These are phyloP conservation scores for Campoletis raptor DNA, from an alignment of 2,888 invertebrate species.

Conservation along the genomic window DNA sequence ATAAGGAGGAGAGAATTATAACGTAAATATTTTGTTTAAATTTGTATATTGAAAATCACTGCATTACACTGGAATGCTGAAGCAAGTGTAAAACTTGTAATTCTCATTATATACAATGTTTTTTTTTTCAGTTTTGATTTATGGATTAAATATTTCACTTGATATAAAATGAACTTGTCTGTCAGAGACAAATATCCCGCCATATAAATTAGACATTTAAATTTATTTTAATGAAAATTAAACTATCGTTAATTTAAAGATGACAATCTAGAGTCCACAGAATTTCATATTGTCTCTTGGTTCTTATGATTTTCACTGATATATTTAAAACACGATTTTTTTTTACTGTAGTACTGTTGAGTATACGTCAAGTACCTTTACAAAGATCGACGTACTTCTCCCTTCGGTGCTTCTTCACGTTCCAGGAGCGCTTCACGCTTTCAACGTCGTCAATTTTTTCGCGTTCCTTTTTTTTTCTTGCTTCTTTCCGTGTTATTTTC, in stretches of 20 bases:
- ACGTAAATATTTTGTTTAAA: neutral
- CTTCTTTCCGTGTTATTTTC: slow-evolving; percentile 23
- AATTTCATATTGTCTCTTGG: neutral
- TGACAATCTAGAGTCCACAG: neutral
- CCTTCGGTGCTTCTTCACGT: slow-evolving; percentile 53
- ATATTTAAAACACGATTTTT: neutral
- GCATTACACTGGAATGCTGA: neutral
- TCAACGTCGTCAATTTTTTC: slow-evolving; percentile 75
- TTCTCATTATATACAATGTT: neutral
- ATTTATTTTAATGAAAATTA: neutral
- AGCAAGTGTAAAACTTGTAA: neutral
- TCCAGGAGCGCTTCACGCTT: slow-evolving; percentile 69
- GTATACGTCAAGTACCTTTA: slow-evolving; percentile 77
- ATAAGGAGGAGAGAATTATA: neutral
- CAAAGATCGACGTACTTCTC: slow-evolving; percentile 75
- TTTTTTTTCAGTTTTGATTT: neutral
- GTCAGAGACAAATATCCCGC: neutral
- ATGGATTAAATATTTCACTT: neutral
- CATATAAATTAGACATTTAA: neutral
- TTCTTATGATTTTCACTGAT: neutral
- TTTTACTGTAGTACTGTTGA: slow-evolving; percentile 67
- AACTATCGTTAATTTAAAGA: neutral
- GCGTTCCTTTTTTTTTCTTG: slow-evolving; percentile 17
- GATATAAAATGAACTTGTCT: neutral
- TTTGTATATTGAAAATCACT: neutral